Conservation (phyloP, 2,888 invertebrate species). For the Synanthedon andrenaeformis region DNA sequence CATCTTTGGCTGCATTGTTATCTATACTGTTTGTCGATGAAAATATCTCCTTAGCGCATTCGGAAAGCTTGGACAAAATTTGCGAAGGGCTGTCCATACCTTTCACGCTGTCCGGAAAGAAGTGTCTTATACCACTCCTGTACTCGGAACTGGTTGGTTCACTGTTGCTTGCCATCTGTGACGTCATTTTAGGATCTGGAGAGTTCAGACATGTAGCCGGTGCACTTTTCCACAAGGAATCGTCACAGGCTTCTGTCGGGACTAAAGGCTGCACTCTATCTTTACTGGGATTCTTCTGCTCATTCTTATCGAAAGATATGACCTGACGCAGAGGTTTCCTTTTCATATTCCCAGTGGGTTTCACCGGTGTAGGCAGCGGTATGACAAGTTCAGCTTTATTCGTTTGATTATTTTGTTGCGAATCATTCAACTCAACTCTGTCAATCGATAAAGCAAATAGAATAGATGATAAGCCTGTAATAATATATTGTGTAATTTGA, state of each 20-base stretch:
- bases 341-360: conserved; percentile 46
- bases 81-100: conserved; percentile 59
- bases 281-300: conserved; percentile 23
- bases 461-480: conserved; percentile 85
- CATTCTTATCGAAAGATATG: conserved; percentile 62
- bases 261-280: conserved; percentile 22
- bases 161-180: conserved; percentile 42
- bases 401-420: conserved; percentile 55
- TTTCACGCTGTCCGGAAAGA: conserved; percentile 60
- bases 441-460: conserved; percentile 94
- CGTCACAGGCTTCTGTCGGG: conserved; percentile 19
- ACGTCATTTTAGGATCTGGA: conserved; percentile 50
- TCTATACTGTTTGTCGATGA: conserved; percentile 59
- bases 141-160: conserved; percentile 59
- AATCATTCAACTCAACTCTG: conserved; percentile 82
- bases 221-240: conserved; percentile 64
- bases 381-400: conserved; percentile 77
- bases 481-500: conserved; percentile 7
- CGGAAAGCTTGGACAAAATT: conserved; percentile 55
- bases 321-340: conserved; percentile 58
- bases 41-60: conserved; percentile 66
- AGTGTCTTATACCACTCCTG: conserved; percentile 48
- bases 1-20: conserved; percentile 44
- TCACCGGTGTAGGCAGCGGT: conserved; percentile 74
- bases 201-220: conserved; percentile 74